phyloP scores from a whole-genome alignment of 2,113 vertebrate genomes.

The Malurus melanocephalus region DNA sequence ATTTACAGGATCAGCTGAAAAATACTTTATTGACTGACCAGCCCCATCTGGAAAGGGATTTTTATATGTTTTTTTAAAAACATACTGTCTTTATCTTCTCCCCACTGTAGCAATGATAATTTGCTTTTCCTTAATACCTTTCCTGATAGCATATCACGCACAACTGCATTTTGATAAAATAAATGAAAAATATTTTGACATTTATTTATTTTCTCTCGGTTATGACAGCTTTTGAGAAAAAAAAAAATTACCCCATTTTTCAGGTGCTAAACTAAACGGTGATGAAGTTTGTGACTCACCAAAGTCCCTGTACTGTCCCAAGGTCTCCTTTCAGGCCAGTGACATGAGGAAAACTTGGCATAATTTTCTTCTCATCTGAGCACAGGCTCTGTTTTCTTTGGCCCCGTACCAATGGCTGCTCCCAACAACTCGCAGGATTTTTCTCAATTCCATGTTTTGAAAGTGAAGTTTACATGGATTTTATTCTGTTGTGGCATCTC shows the following conservation, averaged over 20 bases:
- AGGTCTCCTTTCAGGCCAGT: not conserved
- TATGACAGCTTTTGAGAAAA: not conserved
- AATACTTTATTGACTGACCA: not conserved
- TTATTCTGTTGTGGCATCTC: not conserved
- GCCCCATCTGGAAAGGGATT: not conserved
- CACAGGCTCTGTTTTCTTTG: not conserved
- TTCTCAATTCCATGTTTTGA: not conserved
- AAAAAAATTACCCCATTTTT: not conserved
- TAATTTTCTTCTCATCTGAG: not conserved
- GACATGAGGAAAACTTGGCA: not conserved
- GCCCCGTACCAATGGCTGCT: not conserved
- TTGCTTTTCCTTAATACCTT: not conserved
- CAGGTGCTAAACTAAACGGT: conserved; percentile 19
- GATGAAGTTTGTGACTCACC: not conserved
- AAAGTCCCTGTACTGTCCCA: not conserved
- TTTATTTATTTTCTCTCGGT: not conserved
- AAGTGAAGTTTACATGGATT: not conserved
- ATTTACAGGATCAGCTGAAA: conserved; percentile 6
- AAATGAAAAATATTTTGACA: not conserved
- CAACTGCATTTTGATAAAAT: not conserved
- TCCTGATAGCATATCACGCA: not conserved
- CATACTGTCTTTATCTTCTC: not conserved
- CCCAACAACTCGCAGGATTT: not conserved
- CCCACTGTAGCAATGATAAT: not conserved
- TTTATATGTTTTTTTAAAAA: not conserved